phyloP scores from a whole-genome alignment of 2,797 vertebrate genomes.

The Serranus cabrilla region DNA sequence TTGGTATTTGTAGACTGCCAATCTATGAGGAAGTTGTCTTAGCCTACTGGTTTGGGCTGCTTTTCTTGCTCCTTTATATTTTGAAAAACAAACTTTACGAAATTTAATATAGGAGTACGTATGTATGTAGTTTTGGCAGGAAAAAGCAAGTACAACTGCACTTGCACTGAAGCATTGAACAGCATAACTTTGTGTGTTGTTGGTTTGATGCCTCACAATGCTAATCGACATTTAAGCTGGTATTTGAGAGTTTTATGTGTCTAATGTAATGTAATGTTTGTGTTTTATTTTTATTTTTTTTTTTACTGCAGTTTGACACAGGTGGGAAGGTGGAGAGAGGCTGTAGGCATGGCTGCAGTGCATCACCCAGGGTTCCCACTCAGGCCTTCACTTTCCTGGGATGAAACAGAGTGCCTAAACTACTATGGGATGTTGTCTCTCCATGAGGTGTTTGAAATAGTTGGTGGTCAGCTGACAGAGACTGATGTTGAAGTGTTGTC shows the following conservation, averaged over 20 bases:
- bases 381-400: slow-evolving; percentile 86
- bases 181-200: neutral
- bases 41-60: neutral
- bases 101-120: neutral
- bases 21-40: neutral
- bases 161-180: neutral
- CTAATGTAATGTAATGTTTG: no score
- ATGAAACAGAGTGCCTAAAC: slow-evolving; percentile 91
- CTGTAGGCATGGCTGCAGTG: slow-evolving; percentile 72
- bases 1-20: neutral
- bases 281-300: no score
- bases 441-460: slow-evolving; percentile 91
- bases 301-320: slow-evolving; percentile 25
- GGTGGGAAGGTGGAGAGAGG: slow-evolving; percentile 29
- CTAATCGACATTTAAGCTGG: neutral
- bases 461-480: slow-evolving; percentile 92
- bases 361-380: slow-evolving; percentile 65
- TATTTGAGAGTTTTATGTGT: neutral
- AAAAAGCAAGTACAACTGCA: neutral
- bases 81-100: no score
- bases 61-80: no score
- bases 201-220: neutral
- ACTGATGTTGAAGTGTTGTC: slow-evolving; percentile 90
- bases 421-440: slow-evolving; percentile 93
- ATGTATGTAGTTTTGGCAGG: no score